Conservation (phyloP, 2,797 vertebrate genomes). For the Ispidina picta region DNA sequence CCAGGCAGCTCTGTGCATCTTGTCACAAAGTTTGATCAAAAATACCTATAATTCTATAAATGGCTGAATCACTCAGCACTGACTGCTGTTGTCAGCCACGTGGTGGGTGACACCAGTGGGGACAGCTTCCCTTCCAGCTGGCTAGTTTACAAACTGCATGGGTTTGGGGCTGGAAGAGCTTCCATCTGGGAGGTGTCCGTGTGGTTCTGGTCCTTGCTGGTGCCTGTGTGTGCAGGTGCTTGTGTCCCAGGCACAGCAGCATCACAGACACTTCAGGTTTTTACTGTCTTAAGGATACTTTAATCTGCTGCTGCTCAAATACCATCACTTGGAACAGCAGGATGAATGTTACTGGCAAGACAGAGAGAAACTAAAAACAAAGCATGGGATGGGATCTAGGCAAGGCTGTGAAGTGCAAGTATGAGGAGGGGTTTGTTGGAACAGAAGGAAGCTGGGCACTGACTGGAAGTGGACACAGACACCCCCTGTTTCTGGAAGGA, state of each 20-base stretch:
- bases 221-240: not conserved
- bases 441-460: not conserved
- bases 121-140: not conserved
- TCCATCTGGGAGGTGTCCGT: not conserved
- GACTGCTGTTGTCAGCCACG: not conserved
- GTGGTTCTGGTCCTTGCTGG: not conserved
- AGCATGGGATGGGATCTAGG: not conserved
- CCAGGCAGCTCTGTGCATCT: not conserved
- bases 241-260: not conserved
- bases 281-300: not conserved
- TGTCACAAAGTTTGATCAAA: not conserved
- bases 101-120: not conserved
- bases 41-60: constrained; percentile 12
- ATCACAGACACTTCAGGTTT: not conserved
- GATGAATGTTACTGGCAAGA: not conserved
- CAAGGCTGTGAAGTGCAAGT: not conserved
- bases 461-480: not conserved
- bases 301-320: not conserved
- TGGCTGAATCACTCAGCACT: not conserved
- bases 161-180: not conserved
- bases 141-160: not conserved
- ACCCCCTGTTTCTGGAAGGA: not conserved
- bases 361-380: not conserved
- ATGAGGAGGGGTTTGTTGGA: not conserved
- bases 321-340: not conserved